Base-by-base conservation (phyloP, 2,888 invertebrate species). In the Pristionchus entomophagus region DNA sequence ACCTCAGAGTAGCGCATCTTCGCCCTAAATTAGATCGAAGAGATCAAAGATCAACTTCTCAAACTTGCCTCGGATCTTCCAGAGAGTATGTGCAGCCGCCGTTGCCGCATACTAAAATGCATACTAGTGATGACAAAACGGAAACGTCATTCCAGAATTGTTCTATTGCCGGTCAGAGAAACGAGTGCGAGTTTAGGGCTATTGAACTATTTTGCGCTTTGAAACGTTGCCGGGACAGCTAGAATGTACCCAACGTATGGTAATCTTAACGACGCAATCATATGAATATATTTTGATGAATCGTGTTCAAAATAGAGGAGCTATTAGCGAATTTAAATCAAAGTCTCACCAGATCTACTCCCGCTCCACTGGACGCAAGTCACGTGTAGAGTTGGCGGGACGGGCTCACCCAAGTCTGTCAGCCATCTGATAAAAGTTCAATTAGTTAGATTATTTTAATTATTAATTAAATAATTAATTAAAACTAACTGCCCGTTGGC, bases 71-170 rank as follows among this genome's bases (percentile, higher is more conserved):
- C 32, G 56, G 82, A 38, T 59, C 59, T 29, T 82, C 82, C 38
- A 82, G 59, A 14, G 38, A 38, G 26, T 59, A 82, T 10, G 82
- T 82, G n/a, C 82, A 82, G 2, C 82, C 82, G 59, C 82, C 82
- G 41, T 59, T 82, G 82, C 82, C 82, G 82, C 82, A 82, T 14
- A 59, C 82, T 82, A 35, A 26, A 82, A 73, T 73, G 19, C n/a
- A 22, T 5, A 56, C 22, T 56, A 45, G 5, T n/a, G n/a, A n/a
- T n/a, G n/a, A n/a, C n/a, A n/a, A n/a, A n/a, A n/a, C n/a, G n/a
- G n/a, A n/a, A n/a, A n/a, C n/a, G n/a, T n/a, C n/a, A n/a, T n/a
- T n/a, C n/a, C n/a, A n/a, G n/a, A n/a, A n/a, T n/a, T n/a, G n/a
- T n/a, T n/a, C n/a, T n/a, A n/a, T n/a, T n/a, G n/a, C n/a, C n/a